A percentile compares a stretch with the other conserved stretches of the same genome.
Conservation (phyloP, 2,888 invertebrate genomes). For the Apamea crenata region DNA sequence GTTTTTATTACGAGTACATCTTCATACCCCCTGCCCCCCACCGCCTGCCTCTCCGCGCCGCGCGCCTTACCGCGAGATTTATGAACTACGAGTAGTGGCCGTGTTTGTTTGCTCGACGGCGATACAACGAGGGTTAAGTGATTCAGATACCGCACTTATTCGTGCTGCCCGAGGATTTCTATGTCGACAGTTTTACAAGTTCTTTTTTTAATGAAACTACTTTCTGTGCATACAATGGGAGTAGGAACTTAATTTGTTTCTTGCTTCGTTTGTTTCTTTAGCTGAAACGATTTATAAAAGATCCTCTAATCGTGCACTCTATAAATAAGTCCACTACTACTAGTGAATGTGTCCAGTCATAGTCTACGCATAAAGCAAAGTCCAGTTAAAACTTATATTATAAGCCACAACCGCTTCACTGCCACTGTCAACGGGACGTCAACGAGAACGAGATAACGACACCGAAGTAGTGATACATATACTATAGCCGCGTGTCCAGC, state of each 20-base stretch:
- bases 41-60: neutral
- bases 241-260: slow-evolving; percentile 10
- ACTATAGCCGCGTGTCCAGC: no score
- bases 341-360: neutral
- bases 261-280: slow-evolving; percentile 13
- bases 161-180: slow-evolving; percentile 23
- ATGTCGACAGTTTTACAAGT: slow-evolving; percentile 39
- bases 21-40: slow-evolving; percentile 36
- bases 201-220: slow-evolving; percentile 26
- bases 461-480: no score
- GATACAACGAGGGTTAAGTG: slow-evolving; percentile 56
- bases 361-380: no score
- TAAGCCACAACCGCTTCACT: no score
- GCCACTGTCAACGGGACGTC: no score
- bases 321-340: no score
- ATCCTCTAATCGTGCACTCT: neutral
- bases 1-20: slow-evolving; percentile 62
- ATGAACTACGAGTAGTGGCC: slow-evolving; percentile 45
- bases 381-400: no score
- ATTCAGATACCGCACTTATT: slow-evolving; percentile 54
- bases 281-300: neutral
- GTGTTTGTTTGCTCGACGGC: slow-evolving; percentile 43
- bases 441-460: no score
- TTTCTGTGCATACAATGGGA: slow-evolving; percentile 12
- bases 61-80: slow-evolving; percentile 43